phyloP scores from a whole-genome alignment of 2,888 invertebrate species.

The Tachystola acroxantha region DNA sequence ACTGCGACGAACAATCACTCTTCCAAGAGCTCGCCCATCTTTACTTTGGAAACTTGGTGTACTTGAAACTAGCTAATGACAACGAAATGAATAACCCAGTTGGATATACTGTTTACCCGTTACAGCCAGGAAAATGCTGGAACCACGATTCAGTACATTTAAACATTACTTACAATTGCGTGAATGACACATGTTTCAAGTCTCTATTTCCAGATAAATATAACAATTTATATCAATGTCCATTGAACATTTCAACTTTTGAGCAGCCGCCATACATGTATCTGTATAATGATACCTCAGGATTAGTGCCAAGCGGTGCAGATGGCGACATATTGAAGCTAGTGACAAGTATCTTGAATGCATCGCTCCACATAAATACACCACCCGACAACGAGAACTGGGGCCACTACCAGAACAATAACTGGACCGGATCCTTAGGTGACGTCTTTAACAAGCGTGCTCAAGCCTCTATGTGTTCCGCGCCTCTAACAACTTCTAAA shows the following conservation, averaged over 20 bases:
- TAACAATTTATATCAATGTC: conserved; percentile 36
- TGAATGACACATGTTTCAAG: conserved; percentile 29
- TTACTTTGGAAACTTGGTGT: conserved; percentile 35
- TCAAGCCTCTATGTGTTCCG: conserved; percentile 38
- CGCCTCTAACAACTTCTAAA: conserved; percentile 35
- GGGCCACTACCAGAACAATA: conserved; percentile 34
- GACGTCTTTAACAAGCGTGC: conserved; percentile 36
- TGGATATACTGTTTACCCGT: conserved; percentile 30
- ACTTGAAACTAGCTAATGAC: conserved; percentile 24
- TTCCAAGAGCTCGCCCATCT: conserved; percentile 29
- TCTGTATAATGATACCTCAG: conserved; percentile 27
- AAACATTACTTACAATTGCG: conserved; percentile 24
- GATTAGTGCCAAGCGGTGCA: conserved; percentile 28
- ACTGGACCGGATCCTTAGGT: conserved; percentile 55
- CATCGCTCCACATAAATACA: conserved; percentile 33
- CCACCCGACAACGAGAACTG: conserved; percentile 27
- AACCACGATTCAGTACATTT: conserved; percentile 30
- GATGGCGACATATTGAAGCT: conserved; percentile 45
- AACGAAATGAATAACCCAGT: conserved; percentile 15
- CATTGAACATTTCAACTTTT: conserved; percentile 39
- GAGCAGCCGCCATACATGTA: conserved; percentile 51
- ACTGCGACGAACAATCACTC: conserved; percentile 35
- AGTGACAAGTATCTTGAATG: conserved; percentile 37
- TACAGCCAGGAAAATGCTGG: conserved; percentile 30
- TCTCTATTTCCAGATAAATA: conserved; percentile 33